Evolutionary conservation across 1,140 invertebrate species (phyloP).

Genomic region (Myzus persicae): DNA sequence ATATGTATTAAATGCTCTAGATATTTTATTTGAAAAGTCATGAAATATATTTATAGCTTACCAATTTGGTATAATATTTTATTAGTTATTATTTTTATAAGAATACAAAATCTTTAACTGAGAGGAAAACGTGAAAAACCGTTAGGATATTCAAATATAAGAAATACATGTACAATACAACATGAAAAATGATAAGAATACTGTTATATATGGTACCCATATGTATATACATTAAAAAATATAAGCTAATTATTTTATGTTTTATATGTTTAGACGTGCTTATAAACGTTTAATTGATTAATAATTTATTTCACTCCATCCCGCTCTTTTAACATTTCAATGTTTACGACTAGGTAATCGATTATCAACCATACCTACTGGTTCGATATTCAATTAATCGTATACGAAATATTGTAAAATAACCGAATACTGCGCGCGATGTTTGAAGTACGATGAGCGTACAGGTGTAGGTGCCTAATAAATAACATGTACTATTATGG

Average conservation of each 20-base stretch:
- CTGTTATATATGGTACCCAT: too few species aligned
- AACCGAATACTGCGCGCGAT: neutral
- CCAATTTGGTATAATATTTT: neutral
- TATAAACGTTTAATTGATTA: neutral
- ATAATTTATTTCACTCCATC: neutral
- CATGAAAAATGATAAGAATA: too few species aligned
- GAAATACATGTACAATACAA: too few species aligned
- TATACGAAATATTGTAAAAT: neutral
- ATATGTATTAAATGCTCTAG: too few species aligned
- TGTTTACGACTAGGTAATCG: neutral
- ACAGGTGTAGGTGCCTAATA: too few species aligned
- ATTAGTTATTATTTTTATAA: neutral
- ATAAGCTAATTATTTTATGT: neutral
- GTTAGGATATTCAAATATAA: too few species aligned
- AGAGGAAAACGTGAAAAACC: neutral
- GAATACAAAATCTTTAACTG: neutral
- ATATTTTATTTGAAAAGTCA: neutral
- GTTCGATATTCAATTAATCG: neutral
- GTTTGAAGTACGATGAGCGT: too few species aligned
- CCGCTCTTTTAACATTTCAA: neutral
- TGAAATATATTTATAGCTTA: neutral
- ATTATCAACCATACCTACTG: neutral
- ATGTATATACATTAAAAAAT: too few species aligned
- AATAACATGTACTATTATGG: neutral
- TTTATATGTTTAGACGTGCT: neutral